Evolutionary conservation across 1,140 invertebrate genomes (phyloP).

Genomic region (Proales similis): DNA sequence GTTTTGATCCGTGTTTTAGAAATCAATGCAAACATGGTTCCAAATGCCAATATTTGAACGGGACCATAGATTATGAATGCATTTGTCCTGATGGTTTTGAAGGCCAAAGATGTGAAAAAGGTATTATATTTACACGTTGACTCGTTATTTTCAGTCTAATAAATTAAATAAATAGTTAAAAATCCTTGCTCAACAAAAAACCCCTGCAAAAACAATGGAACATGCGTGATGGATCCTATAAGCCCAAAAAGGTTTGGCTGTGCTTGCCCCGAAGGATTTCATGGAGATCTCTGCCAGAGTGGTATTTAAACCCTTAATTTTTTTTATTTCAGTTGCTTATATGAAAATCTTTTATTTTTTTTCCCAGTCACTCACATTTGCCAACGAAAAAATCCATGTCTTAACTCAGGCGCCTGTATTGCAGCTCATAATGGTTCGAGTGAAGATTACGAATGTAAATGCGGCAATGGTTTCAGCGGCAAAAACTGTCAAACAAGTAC

Average conservation of each 20-base stretch:
- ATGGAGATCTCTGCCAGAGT: not conserved
- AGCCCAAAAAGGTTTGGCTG: not conserved
- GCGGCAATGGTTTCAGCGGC: conserved; percentile 63
- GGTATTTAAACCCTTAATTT: not conserved
- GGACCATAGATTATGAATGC: not conserved
- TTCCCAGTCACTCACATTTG: not conserved
- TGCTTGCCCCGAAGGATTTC: not conserved
- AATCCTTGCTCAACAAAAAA: not conserved
- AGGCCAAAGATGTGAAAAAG: not conserved
- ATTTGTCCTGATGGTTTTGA: not conserved
- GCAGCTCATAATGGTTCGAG: not conserved
- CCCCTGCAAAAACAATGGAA: conserved; percentile 8
- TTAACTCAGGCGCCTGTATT: conserved; percentile 11
- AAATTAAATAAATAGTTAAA: too few relatives aligned
- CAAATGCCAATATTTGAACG: not conserved
- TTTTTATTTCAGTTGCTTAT: not conserved
- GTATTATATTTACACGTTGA: too few relatives aligned
- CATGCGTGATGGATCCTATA: conserved; percentile 4
- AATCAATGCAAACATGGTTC: too few relatives aligned
- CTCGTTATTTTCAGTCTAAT: too few relatives aligned
- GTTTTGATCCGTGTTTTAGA: not conserved
- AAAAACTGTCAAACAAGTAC: conserved; percentile 63
- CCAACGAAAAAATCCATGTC: conserved; percentile 7
- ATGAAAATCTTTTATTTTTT: not conserved
- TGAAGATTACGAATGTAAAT: conserved; percentile 59